Evolutionary conservation across 2,797 vertebrate species (phyloP).

Genomic region (Mus minutoides): DNA sequence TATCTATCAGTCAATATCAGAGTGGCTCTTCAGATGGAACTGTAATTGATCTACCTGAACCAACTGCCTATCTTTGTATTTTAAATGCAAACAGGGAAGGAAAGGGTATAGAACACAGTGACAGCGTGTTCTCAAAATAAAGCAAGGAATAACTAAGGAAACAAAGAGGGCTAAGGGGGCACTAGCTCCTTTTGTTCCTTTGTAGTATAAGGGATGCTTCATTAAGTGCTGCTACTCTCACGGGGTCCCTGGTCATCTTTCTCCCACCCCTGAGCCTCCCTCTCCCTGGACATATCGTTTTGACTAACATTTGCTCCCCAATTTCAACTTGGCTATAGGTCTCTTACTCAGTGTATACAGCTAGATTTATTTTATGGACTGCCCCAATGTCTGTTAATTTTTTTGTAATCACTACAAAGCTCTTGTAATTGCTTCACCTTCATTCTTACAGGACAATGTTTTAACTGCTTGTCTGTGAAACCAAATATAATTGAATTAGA

Average conservation of each 20-base stretch:
- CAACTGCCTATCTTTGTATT: not conserved
- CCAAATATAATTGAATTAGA: not conserved
- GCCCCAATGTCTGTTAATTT: not conserved
- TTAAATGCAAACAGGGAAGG: not conserved
- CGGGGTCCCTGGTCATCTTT: not conserved
- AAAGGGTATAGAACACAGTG: not conserved
- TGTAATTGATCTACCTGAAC: not conserved
- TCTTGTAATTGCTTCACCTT: not conserved
- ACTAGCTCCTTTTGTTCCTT: not conserved
- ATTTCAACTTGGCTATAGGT: not conserved
- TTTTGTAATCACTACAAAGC: not conserved
- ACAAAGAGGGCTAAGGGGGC: not conserved
- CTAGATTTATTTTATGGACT: not conserved
- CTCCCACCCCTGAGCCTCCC: not conserved
- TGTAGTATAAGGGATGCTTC: not conserved
- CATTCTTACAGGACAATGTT: not conserved
- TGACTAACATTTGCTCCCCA: not conserved
- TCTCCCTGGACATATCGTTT: not conserved
- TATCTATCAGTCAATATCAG: not conserved
- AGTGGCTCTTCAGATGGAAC: not conserved
- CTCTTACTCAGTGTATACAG: not conserved
- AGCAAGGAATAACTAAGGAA: not conserved
- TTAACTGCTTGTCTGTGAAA: not conserved
- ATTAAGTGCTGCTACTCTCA: not conserved
- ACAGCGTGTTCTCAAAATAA: not conserved